These are phyloP conservation scores for Tauraco erythrolophus DNA, from an alignment of 2,113 vertebrate genomes.

Conservation along the genomic window DNA sequence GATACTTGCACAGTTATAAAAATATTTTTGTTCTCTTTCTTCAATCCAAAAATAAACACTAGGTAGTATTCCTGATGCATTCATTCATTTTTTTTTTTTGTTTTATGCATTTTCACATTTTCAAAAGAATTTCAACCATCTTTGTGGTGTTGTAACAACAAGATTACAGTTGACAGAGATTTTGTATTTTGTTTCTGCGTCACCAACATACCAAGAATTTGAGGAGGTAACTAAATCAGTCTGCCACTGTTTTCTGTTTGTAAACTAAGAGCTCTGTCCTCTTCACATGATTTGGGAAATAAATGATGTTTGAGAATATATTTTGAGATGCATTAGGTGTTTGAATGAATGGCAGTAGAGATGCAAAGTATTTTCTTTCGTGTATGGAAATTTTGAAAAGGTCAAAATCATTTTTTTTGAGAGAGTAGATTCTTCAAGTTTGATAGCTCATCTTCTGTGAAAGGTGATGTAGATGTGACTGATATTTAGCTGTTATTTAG, in stretches of 20 bases:
- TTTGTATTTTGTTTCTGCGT: not conserved
- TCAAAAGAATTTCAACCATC: not conserved
- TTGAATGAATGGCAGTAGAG: not conserved
- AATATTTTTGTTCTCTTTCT: not conserved
- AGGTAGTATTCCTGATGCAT: not conserved
- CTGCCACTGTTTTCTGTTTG: not conserved
- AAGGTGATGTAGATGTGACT: not conserved
- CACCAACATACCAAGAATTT: not conserved
- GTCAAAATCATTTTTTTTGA: not conserved
- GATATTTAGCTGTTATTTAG: not conserved
- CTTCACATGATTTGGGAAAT: not conserved
- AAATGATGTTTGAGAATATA: fast-evolving
- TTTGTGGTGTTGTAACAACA: not conserved
- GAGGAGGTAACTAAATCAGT: not conserved
- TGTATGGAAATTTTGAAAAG: not conserved
- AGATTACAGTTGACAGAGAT: not conserved
- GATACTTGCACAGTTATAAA: not conserved
- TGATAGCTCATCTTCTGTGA: not conserved
- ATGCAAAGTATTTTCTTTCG: not conserved
- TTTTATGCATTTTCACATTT: not conserved
- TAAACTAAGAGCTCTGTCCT: not conserved
- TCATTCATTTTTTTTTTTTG: not conserved
- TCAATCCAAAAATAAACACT: not conserved
- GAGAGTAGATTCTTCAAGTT: not conserved
- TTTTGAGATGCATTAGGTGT: not conserved